phyloP scores from a whole-genome alignment of 2,797 vertebrate species.

The Spheniscus humboldti region DNA sequence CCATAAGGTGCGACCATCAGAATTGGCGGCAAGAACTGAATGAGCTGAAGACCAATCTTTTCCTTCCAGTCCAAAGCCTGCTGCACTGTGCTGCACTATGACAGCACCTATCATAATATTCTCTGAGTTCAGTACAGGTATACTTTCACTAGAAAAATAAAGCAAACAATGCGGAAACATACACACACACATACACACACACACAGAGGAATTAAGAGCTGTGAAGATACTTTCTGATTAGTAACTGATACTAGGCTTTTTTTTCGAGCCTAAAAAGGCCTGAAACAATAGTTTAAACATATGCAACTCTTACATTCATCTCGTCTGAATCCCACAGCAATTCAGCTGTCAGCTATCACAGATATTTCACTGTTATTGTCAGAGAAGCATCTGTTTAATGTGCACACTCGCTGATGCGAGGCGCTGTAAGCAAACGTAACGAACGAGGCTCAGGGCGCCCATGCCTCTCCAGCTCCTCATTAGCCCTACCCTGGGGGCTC shows the following conservation, averaged over 20 bases:
- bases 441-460: neutral
- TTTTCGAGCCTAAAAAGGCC: neutral
- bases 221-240: neutral
- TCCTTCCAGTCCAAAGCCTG: neutral
- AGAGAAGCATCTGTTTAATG: neutral
- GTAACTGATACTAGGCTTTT: neutral
- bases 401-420: neutral
- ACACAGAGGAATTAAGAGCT: neutral
- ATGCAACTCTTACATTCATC: neutral
- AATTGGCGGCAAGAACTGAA: neutral
- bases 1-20: neutral
- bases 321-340: neutral
- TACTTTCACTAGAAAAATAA: neutral
- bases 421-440: neutral
- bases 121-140: neutral
- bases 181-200: neutral
- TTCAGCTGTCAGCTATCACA: neutral
- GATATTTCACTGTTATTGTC: neutral
- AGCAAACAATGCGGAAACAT: neutral
- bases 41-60: neutral
- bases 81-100: neutral
- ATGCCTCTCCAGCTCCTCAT: neutral
- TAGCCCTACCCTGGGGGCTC: neutral
- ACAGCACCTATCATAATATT: neutral
- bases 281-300: neutral